Conservation (phyloP, 2,888 invertebrate species). For the Oasisia sp. region DNA sequence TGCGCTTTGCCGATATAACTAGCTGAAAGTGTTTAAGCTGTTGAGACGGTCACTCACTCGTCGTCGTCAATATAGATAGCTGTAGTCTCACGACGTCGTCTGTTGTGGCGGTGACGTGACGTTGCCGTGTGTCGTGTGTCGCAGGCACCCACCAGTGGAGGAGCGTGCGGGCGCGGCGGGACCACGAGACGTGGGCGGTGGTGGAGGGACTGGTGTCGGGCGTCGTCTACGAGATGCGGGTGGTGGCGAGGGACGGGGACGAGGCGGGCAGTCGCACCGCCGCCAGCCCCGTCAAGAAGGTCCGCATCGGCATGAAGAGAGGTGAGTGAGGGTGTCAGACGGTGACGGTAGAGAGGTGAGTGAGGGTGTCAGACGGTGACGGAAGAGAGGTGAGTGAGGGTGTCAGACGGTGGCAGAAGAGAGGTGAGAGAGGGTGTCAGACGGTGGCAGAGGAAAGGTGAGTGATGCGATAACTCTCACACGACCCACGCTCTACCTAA, state of each 20-base stretch:
- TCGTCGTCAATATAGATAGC: too few relatives aligned
- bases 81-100: not conserved
- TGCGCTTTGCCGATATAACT: too few relatives aligned
- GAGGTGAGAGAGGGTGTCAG: constrained; percentile 30
- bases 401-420: not conserved
- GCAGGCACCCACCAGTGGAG: constrained; percentile 17
- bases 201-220: constrained; percentile 39
- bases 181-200: constrained; percentile 36
- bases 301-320: constrained; percentile 39
- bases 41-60: too few relatives aligned
- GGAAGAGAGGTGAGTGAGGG: constrained; percentile 34
- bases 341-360: constrained; percentile 36
- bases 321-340: constrained; percentile 26
- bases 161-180: constrained; percentile 27
- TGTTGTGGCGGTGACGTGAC: not conserved
- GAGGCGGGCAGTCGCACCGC: constrained; percentile 34
- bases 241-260: constrained; percentile 40
- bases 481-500: too few relatives aligned
- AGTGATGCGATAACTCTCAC: too few relatives aligned
- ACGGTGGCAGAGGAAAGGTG: too few relatives aligned
- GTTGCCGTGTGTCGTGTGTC: not conserved
- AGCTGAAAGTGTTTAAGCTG: too few relatives aligned
- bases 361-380: not conserved
- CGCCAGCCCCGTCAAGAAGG: constrained; percentile 36
- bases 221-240: constrained; percentile 40